Evolutionary conservation across 2,113 vertebrate genomes (phyloP), one percentile per base, ranked within the genome.

Genomic region (Limanda limanda): DNA sequence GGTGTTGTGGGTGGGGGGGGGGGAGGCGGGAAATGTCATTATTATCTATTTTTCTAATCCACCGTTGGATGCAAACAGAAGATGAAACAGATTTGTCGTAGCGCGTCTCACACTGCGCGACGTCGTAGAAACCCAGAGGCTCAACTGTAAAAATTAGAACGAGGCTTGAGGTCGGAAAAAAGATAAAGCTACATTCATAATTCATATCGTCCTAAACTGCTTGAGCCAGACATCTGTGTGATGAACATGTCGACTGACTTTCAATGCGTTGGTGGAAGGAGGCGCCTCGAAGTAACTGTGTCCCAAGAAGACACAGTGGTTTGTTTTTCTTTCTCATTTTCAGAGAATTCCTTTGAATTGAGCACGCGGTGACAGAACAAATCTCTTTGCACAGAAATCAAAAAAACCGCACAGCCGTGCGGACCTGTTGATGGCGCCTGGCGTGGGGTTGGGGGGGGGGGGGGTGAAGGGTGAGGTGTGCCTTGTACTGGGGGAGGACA

Each of bases 401-500:
- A 31, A 31, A 31, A 71, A 78, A 74, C 64, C 69, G 35, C 76
- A 76, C 67, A 78, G 69, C 62, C 78, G 47, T 74, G 84, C 59
- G 71, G 71, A 85, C 62, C 54, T 76, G 83, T 72, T 72, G 60
- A 73, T 47, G 52, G 74, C 20, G 64, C 69, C 59, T 71, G 68
- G 27, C 10, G 4, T n/a, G 64, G 61, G 73, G 63, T 6, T n/a
- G 64, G 61, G 73, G 63, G 37, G 95, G 94, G 73, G 25, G 25
- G 25, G 25, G 25, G 25, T 60, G 37, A 59, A 62, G 59, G 74
- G 62, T 67, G 17, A 94, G 95, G 94, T 95, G 95, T 97, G 96
- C 96, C 96, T 98, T 97, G 95, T 93, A 90, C 92, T 92, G 91
- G 94, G 94, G 92, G 76, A 79, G 68, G 87, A 79, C 95, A 94